These are phyloP conservation scores for Capitulum mitella DNA, from an alignment of 2,888 invertebrate genomes.

Conservation along the genomic window DNA sequence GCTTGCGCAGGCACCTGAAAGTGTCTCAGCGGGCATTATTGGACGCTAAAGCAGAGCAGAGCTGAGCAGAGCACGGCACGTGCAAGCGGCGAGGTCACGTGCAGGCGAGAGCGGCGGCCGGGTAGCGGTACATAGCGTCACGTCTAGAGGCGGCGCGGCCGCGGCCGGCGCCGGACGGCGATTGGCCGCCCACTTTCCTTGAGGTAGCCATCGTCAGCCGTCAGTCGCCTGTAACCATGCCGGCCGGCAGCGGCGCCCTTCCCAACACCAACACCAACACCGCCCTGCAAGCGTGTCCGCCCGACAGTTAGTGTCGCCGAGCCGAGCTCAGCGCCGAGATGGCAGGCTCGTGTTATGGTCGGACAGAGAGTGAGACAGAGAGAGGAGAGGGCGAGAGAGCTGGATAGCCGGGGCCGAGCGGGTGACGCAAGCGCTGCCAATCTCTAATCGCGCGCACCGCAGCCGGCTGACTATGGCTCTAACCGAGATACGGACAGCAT, in stretches of 20 bases:
- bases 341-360: neutral
- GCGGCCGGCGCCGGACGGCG: neutral
- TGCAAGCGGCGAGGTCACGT: too few relatives aligned
- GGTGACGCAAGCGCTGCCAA: too few relatives aligned
- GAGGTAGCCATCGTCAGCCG: neutral
- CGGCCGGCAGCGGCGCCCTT: neutral
- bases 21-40: too few relatives aligned
- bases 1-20: too few relatives aligned
- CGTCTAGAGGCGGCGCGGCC: neutral
- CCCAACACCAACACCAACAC: slow-evolving; percentile 1
- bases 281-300: slow-evolving; percentile 4
- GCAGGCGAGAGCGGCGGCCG: neutral
- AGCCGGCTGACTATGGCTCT: neutral
- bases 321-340: neutral
- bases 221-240: neutral
- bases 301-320: neutral
- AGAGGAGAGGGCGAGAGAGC: too few relatives aligned
- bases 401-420: too few relatives aligned
- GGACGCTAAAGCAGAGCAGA: too few relatives aligned
- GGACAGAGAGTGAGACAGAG: too few relatives aligned
- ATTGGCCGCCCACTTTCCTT: neutral
- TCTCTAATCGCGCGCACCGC: too few relatives aligned
- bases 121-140: neutral
- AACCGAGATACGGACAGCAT: neutral
- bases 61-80: too few relatives aligned